Conservation (phyloP, 2,888 invertebrate genomes). For the Furcula furcula region DNA sequence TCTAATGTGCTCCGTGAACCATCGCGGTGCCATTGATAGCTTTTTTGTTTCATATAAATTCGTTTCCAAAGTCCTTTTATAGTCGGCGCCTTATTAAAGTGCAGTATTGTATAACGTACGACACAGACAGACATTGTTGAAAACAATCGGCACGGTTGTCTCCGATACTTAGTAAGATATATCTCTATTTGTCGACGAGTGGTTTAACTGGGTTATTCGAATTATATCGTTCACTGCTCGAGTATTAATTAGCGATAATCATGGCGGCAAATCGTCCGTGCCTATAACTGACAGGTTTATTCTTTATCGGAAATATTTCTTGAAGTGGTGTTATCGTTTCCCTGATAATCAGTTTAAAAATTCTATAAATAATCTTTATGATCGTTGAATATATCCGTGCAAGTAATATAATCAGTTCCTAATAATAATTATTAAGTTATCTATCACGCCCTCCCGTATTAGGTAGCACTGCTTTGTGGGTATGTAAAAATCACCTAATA, state of each 20-base stretch:
- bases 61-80: slow-evolving; percentile 56
- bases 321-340: slow-evolving; percentile 49
- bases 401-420: slow-evolving; percentile 5
- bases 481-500: too few relatives aligned
- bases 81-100: slow-evolving; percentile 66
- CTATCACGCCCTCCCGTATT: too few relatives aligned
- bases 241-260: slow-evolving; percentile 75
- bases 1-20: slow-evolving; percentile 74
- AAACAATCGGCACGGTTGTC: slow-evolving; percentile 58
- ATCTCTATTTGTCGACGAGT: slow-evolving; percentile 52
- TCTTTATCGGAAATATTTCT: slow-evolving; percentile 57
- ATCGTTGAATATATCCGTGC: slow-evolving; percentile 13
- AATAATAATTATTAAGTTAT: too few relatives aligned
- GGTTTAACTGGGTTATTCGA: slow-evolving; percentile 74
- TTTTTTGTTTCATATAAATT: slow-evolving; percentile 50
- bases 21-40: slow-evolving; percentile 72
- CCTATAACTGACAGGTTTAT: slow-evolving; percentile 60
- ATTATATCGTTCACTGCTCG: slow-evolving; percentile 64
- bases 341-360: slow-evolving; percentile 42
- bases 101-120: slow-evolving; percentile 68
- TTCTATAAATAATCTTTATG: slow-evolving; percentile 25
- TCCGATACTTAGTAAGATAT: slow-evolving; percentile 41
- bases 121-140: slow-evolving; percentile 29
- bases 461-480: too few relatives aligned
- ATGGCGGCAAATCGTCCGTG: slow-evolving; percentile 59